A percentile compares a stretch with the other conserved stretches of the same genome.
phyloP scores from a whole-genome alignment of 2,888 invertebrate genomes.

The Caenorhabditis becei region DNA sequence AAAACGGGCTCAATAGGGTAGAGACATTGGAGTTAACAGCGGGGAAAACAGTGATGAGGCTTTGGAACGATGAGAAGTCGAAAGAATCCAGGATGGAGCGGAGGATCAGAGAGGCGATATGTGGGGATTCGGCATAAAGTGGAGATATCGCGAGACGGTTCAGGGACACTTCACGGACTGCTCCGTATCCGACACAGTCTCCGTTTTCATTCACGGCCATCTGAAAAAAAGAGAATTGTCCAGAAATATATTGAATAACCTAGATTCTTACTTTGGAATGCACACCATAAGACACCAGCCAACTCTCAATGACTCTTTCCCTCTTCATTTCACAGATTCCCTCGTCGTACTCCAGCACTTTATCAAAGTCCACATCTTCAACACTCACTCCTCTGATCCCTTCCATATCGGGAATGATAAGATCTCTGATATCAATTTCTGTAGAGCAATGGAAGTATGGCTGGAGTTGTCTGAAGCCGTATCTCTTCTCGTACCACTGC shows the following conservation, averaged over 20 bases:
- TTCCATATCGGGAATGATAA: neutral
- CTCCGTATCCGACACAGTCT: conserved; percentile 17
- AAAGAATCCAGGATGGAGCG: conserved; percentile 9
- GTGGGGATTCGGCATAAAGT: conserved; percentile 15
- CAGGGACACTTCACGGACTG: conserved; percentile 22
- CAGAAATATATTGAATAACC: no score
- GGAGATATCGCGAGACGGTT: conserved; percentile 23
- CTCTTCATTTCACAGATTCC: conserved; percentile 24
- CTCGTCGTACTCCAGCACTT: conserved; percentile 14
- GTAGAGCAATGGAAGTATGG: conserved; percentile 26
- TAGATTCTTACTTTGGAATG: conserved; percentile 6
- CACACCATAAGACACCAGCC: conserved; percentile 18
- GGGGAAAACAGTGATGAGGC: conserved; percentile 5
- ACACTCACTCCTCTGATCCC: neutral
- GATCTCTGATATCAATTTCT: neutral
- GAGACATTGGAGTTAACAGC: neutral
- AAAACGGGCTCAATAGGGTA: neutral
- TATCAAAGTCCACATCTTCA: neutral
- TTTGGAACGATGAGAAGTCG: neutral
- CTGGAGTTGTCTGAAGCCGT: conserved; percentile 14
- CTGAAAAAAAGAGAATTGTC: neutral
- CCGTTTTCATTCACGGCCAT: conserved; percentile 8
- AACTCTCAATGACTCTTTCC: conserved; percentile 1
- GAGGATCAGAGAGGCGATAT: conserved; percentile 10
- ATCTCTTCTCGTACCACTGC: conserved; percentile 25